phyloP scores from a whole-genome alignment of 1,140 invertebrate genomes.

The Cherax destructor region DNA sequence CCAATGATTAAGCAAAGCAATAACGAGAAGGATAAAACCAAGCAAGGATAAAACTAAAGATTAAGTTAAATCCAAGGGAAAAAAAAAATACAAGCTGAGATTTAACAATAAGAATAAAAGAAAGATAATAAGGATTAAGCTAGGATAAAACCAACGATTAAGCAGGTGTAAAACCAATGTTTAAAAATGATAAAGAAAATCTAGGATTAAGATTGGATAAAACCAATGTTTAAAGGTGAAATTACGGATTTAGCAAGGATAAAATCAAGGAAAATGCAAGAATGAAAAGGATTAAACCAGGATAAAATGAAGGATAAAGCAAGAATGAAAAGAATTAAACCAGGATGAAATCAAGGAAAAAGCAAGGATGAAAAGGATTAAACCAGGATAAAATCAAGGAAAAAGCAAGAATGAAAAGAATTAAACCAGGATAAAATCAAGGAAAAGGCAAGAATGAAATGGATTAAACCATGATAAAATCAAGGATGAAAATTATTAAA shows the following conservation, averaged over 20 bases:
- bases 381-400: background rate
- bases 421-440: background rate
- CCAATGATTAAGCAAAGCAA: background rate
- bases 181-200: background rate
- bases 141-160: background rate
- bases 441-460: background rate
- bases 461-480: background rate
- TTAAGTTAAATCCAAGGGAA: background rate
- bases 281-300: background rate
- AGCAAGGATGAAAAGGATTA: background rate
- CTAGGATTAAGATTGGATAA: background rate
- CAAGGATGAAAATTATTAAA: background rate
- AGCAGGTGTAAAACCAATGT: background rate
- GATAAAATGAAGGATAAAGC: background rate
- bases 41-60: background rate
- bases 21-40: background rate
- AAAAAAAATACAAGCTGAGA: too few species aligned
- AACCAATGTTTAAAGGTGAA: background rate
- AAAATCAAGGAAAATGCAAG: background rate
- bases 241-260: background rate
- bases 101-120: too few species aligned
- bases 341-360: background rate
- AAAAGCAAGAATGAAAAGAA: background rate
- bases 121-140: background rate
- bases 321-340: background rate